Percentiles rank a stretch among this genome's conserved stretches.
phyloP scores from a whole-genome alignment of 2,888 invertebrate genomes.

The Tethea ocularis region DNA sequence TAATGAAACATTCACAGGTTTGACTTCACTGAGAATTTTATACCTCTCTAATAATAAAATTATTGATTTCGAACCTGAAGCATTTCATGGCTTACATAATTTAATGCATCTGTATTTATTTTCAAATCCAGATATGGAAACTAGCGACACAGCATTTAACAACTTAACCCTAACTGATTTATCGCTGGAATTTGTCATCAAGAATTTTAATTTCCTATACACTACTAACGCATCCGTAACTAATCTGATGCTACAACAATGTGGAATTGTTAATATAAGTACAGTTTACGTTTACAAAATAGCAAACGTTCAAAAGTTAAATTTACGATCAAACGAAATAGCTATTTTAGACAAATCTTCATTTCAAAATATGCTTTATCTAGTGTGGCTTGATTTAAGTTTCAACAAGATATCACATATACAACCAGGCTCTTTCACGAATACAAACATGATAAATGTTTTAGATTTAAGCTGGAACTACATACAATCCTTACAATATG shows the following conservation, averaged over 20 bases:
- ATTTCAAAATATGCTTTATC: constrained; percentile 23
- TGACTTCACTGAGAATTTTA: constrained; percentile 21
- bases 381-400: constrained; percentile 29
- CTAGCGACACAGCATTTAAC: constrained; percentile 23
- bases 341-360: constrained; percentile 27
- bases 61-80: constrained; percentile 17
- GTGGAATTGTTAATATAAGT: constrained; percentile 24
- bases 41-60: constrained; percentile 28
- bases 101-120: constrained; percentile 26
- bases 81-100: constrained; percentile 16
- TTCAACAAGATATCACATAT: constrained; percentile 27
- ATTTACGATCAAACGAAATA: constrained; percentile 29
- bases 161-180: constrained; percentile 24
- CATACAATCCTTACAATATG: constrained; percentile 27
- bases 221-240: constrained; percentile 17
- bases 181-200: constrained; percentile 22
- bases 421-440: constrained; percentile 33
- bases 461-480: constrained; percentile 26
- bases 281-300: constrained; percentile 21
- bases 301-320: constrained; percentile 18
- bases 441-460: constrained; percentile 17
- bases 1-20: constrained; percentile 22
- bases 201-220: constrained; percentile 20
- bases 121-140: constrained; percentile 20
- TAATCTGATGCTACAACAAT: constrained; percentile 24